Evolutionary conservation across 2,888 invertebrate species (phyloP), one percentile per base, ranked within the genome.

Genomic region (Patella ulyssiponensis): DNA sequence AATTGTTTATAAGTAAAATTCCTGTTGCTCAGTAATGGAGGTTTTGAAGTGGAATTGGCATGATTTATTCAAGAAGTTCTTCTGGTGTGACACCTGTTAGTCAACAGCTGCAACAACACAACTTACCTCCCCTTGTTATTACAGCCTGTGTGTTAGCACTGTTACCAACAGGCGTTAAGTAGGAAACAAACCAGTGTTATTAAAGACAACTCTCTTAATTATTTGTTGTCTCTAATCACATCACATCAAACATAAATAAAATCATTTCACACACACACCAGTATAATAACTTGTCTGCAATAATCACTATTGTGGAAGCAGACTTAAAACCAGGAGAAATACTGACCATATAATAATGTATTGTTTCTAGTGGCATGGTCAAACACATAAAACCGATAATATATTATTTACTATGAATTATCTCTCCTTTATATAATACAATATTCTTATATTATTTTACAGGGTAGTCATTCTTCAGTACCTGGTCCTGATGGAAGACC

Each of bases 401-500:
- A 44, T 9, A 44, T 44, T 44, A 44, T 7, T 44, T 44, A 44
- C 44, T 33, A 33, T 33, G 33, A 33, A 33, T 33, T 33, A 33
- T 74, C 51, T 69, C 52, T 52, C 44, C 17, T 73, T 69, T 78
- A 73, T 12, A n/a, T 23, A 53, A 71, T n/a, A 71, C 20, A 15
- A 51, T 17, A 23, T 15, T 23, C n/a, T n/a, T 54, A 54, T 53
- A 76, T n/a, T 53, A 33, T 75, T 64, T 80, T 77, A 23, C 78
- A 80, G 80, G 80, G 77, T 51, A 79, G 71, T 27, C 82, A 82
- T 27, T 79, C 77, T 33, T 72, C 75, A 11, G 33, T 80, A 54
- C 77, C 78, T 54, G 82, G 44, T 44, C 9, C 44, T 44, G 44
- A 44, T 44, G 44, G 79, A 7, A 77, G 76, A 58, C 64, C 78